These are phyloP conservation scores for Sminthopsis crassicaudata DNA, from an alignment of 2,113 vertebrate species.

Conservation along the genomic window DNA sequence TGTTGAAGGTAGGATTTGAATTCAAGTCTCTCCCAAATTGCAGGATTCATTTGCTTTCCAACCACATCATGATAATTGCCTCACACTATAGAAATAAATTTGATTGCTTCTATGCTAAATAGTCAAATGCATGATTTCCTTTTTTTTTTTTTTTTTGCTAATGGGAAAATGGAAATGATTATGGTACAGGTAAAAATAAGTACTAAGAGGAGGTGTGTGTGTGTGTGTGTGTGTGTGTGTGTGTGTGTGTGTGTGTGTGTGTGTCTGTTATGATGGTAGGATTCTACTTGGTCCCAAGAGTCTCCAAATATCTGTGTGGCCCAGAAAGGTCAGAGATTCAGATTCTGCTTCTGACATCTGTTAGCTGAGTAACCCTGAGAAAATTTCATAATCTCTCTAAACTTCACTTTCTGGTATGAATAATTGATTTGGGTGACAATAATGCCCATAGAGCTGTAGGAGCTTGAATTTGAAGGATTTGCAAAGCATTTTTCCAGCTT, in stretches of 20 bases:
- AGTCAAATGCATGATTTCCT: not conserved
- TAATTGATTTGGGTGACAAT: not conserved
- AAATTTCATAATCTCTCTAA: not conserved
- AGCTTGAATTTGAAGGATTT: not conserved
- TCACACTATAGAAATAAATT: not conserved
- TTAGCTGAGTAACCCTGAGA: not conserved
- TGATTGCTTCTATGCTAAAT: not conserved
- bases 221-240: not conserved
- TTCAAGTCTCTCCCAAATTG: not conserved
- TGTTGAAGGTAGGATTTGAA: not conserved
- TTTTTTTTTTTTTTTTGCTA: not conserved
- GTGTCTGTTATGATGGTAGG: too few species aligned
- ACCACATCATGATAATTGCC: not conserved
- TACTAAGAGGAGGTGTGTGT: not conserved
- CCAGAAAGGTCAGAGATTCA: not conserved
- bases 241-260: not conserved
- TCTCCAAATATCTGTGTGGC: not conserved
- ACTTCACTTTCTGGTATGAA: not conserved
- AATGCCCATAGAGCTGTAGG: not conserved
- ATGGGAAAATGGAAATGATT: not conserved
- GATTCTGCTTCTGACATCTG: not conserved
- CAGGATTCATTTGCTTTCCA: not conserved
- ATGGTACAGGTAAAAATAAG: not conserved
- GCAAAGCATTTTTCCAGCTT: not conserved
- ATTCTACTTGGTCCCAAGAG: not conserved